These are phyloP conservation scores for Haemorhous mexicanus DNA, from an alignment of 2,113 vertebrate species.

Conservation along the genomic window DNA sequence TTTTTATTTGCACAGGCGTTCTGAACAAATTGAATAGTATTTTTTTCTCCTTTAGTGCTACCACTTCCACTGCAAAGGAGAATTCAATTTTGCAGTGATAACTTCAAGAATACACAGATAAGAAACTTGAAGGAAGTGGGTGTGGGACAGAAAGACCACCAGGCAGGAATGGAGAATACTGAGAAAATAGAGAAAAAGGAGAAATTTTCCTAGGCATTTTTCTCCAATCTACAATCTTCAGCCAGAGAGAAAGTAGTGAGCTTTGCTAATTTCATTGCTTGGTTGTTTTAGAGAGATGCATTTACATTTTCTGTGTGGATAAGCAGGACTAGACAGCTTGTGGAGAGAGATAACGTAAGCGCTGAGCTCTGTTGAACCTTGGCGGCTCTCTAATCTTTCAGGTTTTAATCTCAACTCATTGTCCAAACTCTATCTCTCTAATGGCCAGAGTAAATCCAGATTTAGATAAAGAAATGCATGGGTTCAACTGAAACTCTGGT, in stretches of 20 bases:
- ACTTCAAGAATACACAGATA: slow-evolving; percentile 16
- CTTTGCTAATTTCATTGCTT: neutral
- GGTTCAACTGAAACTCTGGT: neutral
- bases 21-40: slow-evolving; percentile 17
- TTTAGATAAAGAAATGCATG: neutral
- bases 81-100: slow-evolving; percentile 25
- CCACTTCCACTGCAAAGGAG: neutral
- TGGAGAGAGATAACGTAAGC: neutral
- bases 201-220: neutral
- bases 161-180: neutral
- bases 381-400: neutral
- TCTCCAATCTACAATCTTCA: neutral
- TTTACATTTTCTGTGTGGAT: slow-evolving; percentile 12
- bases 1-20: slow-evolving; percentile 48
- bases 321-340: neutral
- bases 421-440: slow-evolving; percentile 6
- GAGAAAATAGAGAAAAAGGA: neutral
- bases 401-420: slow-evolving; percentile 21
- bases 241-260: neutral
- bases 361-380: neutral
- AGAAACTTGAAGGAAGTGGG: neutral
- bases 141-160: neutral
- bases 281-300: slow-evolving; percentile 2
- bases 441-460: neutral
- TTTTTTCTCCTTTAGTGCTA: neutral